phyloP scores from a whole-genome alignment of 2,888 invertebrate species.

The Pollenia amentaria region DNA sequence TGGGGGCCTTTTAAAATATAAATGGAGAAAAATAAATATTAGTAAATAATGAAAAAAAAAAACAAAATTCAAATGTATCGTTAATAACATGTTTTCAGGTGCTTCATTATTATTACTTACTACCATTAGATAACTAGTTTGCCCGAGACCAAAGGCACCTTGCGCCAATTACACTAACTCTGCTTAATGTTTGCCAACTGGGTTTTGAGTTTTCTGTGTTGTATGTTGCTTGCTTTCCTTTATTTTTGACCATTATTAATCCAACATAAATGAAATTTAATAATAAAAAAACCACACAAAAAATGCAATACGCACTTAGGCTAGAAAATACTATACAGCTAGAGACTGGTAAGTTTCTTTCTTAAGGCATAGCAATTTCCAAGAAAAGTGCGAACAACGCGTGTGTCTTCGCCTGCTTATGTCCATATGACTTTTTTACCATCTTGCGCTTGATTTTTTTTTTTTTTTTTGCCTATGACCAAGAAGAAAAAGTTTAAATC shows the following conservation, averaged over 20 bases:
- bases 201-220: slow-evolving; percentile 63
- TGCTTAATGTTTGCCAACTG: slow-evolving; percentile 65
- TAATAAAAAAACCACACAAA: background rate
- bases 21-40: background rate
- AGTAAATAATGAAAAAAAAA: background rate
- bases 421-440: background rate
- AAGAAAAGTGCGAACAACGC: slow-evolving; percentile 61
- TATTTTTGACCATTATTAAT: slow-evolving; percentile 57
- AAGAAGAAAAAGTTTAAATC: slow-evolving; percentile 24
- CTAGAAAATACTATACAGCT: background rate
- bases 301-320: slow-evolving; percentile 21
- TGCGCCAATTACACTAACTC: slow-evolving; percentile 25
- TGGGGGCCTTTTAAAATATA: slow-evolving; percentile 23
- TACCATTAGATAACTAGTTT: slow-evolving; percentile 72
- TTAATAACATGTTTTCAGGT: slow-evolving; percentile 65
- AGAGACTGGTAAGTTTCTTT: background rate
- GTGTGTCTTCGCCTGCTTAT: slow-evolving; percentile 3
- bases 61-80: slow-evolving; percentile 47
- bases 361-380: background rate
- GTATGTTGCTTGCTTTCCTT: slow-evolving; percentile 12
- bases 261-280: slow-evolving; percentile 13
- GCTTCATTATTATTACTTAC: slow-evolving; percentile 58
- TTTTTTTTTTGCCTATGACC: background rate
- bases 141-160: slow-evolving; percentile 58
- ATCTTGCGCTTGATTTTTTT: background rate